Evolutionary conservation across 2,113 vertebrate species (phyloP).

Genomic region (Carassius gibelio): DNA sequence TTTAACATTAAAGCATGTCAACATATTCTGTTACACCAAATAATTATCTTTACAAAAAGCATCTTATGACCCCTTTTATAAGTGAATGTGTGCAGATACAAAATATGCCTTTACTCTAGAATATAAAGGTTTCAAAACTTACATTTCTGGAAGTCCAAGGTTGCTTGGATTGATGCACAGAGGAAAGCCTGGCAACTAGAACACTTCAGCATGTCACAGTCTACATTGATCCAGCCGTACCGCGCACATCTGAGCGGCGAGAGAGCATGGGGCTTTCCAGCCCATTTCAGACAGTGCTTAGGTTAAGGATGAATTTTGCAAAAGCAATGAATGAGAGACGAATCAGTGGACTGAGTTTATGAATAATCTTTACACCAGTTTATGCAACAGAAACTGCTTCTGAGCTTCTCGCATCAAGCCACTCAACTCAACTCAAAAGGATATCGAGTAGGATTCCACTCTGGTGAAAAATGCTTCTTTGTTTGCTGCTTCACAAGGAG

Average conservation of each 20-base stretch:
- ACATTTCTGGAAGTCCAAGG: constrained; percentile 86
- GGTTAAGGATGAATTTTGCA: constrained; percentile 74
- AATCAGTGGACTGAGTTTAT: background rate
- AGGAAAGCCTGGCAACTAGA: constrained; percentile 92
- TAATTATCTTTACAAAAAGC: too few relatives aligned
- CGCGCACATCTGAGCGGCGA: constrained; percentile 88
- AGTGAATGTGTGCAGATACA: background rate
- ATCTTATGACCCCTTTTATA: background rate
- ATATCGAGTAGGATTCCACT: constrained; percentile 95
- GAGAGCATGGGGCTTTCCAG: constrained; percentile 83
- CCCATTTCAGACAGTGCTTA: constrained; percentile 87
- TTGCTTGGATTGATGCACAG: constrained; percentile 82
- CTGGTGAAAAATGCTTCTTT: constrained; percentile 89
- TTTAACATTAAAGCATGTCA: too few relatives aligned
- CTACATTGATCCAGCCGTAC: constrained; percentile 88
- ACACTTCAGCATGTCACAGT: constrained; percentile 89
- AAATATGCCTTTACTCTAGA: background rate
- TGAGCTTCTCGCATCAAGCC: background rate
- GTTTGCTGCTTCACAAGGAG: constrained; percentile 82
- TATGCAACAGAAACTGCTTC: background rate
- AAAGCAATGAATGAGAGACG: background rate
- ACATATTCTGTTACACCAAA: too few relatives aligned
- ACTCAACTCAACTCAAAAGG: constrained; percentile 75
- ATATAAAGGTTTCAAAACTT: constrained; percentile 55
- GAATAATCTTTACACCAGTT: background rate